Evolutionary conservation across 2,113 vertebrate species (phyloP).

Genomic region (Thalassarche chlororhynchos): DNA sequence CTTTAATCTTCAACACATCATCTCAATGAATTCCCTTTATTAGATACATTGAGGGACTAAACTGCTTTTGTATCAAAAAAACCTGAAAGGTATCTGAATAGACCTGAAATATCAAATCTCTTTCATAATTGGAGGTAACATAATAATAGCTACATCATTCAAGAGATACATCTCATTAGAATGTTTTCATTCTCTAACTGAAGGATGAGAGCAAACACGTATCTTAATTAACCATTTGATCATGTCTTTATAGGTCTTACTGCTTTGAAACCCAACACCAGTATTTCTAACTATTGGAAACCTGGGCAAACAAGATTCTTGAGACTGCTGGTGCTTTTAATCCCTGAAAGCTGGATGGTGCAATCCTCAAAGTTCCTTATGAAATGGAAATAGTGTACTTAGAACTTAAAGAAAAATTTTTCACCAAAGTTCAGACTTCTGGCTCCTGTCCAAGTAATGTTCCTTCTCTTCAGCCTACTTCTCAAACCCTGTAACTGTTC

Average conservation of each 20-base stretch:
- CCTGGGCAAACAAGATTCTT: background rate
- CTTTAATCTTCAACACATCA: conserved; percentile 20
- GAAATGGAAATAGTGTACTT: background rate
- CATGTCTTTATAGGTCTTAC: background rate
- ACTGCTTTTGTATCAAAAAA: background rate
- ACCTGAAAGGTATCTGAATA: background rate
- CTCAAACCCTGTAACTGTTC: background rate
- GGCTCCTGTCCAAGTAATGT: background rate
- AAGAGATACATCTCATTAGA: background rate
- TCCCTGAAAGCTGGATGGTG: background rate
- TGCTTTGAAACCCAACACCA: background rate
- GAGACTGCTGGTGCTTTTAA: background rate
- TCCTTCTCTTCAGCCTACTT: background rate
- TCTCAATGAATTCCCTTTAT: conserved; percentile 10
- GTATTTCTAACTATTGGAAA: background rate
- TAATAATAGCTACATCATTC: background rate
- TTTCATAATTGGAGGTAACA: background rate
- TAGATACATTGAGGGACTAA: background rate
- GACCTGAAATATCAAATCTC: background rate
- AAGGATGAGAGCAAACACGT: background rate
- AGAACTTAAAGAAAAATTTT: background rate
- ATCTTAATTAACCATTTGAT: background rate
- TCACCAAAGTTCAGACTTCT: background rate
- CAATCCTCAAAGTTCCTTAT: background rate
- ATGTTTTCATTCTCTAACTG: background rate